These are phyloP conservation scores for Megalops cyprinoides DNA, from an alignment of 2,797 vertebrate genomes.

Conservation along the genomic window DNA sequence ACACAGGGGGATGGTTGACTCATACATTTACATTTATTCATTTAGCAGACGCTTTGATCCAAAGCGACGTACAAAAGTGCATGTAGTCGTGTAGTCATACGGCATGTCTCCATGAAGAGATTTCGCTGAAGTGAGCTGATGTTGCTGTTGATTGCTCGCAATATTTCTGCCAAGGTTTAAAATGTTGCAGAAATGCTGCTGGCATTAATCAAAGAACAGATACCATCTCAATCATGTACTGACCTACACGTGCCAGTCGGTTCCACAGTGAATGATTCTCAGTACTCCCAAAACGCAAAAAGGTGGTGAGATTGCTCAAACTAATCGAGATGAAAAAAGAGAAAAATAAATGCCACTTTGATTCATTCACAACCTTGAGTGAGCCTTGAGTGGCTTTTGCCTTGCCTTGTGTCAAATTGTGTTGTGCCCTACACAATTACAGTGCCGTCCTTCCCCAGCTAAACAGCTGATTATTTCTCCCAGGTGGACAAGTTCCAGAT, in stretches of 20 bases:
- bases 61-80: too few relatives aligned
- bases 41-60: too few relatives aligned
- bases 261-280: not conserved
- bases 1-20: not conserved
- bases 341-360: too few relatives aligned
- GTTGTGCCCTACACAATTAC: not conserved
- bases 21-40: too few relatives aligned
- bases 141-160: not conserved
- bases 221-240: too few relatives aligned
- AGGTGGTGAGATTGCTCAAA: not conserved
- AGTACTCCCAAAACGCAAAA: not conserved
- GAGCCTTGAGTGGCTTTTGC: too few relatives aligned
- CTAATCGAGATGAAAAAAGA: too few relatives aligned
- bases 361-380: too few relatives aligned
- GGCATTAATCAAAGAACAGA: not conserved
- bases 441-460: not conserved
- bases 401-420: too few relatives aligned
- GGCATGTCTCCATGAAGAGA: too few relatives aligned
- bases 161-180: not conserved
- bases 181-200: not conserved
- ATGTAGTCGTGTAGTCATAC: too few relatives aligned
- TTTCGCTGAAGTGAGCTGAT: not conserved
- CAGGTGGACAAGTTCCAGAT: constrained; percentile 92
- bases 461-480: not conserved
- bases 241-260: not conserved